Evolutionary conservation across 1,140 invertebrate species (phyloP).

Genomic region (Drosophila mauritiana): DNA sequence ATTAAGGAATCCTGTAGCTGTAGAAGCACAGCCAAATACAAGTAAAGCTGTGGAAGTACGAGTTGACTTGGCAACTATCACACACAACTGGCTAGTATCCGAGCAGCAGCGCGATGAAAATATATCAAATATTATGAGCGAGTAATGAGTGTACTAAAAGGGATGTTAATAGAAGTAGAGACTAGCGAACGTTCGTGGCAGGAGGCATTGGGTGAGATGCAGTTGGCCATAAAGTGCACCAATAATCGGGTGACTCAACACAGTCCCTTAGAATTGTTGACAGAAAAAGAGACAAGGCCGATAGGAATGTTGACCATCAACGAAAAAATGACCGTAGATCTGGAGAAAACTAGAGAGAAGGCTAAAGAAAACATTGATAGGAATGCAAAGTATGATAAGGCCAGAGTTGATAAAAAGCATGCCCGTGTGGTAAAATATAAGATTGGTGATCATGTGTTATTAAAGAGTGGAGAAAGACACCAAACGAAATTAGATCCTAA

Average conservation of each 20-base stretch:
- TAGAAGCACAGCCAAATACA: not conserved
- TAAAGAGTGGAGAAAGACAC: not conserved
- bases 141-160: not conserved
- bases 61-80: not conserved
- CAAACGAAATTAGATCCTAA: conserved; percentile 12
- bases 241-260: too few relatives aligned
- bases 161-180: not conserved
- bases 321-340: not conserved
- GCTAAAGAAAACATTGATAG: not conserved
- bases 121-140: too few relatives aligned
- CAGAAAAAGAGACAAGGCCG: not conserved
- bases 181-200: conserved; percentile 1
- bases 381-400: not conserved
- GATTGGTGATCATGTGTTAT: not conserved
- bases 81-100: not conserved
- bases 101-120: too few relatives aligned
- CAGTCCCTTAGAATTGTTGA: not conserved
- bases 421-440: not conserved
- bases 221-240: not conserved
- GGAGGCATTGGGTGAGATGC: not conserved
- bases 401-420: not conserved
- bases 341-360: not conserved
- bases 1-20: not conserved
- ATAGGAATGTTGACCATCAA: not conserved
- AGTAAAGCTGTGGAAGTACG: not conserved